Base-by-base conservation (phyloP, 2,888 invertebrate species). In the Cacoxenus indagator region DNA sequence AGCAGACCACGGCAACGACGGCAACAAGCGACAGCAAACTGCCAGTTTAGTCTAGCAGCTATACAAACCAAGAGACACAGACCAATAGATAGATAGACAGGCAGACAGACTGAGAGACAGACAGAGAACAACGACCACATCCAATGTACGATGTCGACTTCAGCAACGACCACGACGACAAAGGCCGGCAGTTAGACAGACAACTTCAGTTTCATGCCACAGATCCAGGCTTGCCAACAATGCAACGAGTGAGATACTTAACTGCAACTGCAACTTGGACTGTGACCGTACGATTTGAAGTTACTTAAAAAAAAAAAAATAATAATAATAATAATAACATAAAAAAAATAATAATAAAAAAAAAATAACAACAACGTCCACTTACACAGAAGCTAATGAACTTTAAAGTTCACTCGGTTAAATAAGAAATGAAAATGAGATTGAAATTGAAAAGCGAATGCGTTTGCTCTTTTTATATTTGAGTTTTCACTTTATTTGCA, bases 351-450 rank as follows among this genome's bases (percentile, higher is more conserved):
- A n/a, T n/a, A n/a, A n/a, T n/a, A n/a, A n/a, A n/a, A n/a, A n/a
- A n/a, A n/a, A n/a, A n/a, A n/a, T n/a, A n/a, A n/a, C n/a, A n/a
- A n/a, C 37, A 14, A 8, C 31, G 31, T 37, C 37, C 37, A 37
- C 37, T 61, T 62, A 26, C 24, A 62, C 45, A 62, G 61, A 62
- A 62, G 61, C 61, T 62, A 62, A 62, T 62, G 61, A 62, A 62
- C 61, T 62, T 62, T 29, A 55, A 62, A 62, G 61, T 62, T 62
- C 61, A 62, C 45, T 62, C 45, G 61, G 45, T 62, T 62, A 62
- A 62, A 29, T 62, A 62, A 62, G 61, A 62, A 45, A 62, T 62
- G 57, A 62, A 62, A 62, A 62, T 62, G 45, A 59, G 17, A 59
- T 19, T 59, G 31, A 62, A 62, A 62, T 26, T 24, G 45, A 62